Percentiles rank a stretch among this genome's conserved stretches.
These are phyloP conservation scores for Phrynocephalus forsythii DNA, from an alignment of 2,797 vertebrate species.

Conservation along the genomic window DNA sequence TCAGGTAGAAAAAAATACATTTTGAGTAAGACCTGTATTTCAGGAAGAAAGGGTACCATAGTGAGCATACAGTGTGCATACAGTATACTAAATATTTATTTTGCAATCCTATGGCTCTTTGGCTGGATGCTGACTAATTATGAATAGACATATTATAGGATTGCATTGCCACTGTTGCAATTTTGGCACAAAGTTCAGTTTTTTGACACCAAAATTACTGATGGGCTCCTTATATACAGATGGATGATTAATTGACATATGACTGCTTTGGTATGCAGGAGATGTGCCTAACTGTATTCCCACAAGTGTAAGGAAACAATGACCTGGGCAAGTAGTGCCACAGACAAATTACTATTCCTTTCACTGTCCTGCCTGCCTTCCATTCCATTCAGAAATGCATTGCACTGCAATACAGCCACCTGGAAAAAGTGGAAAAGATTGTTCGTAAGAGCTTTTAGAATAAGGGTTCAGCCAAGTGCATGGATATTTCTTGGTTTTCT, in stretches of 20 bases:
- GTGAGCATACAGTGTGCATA: neutral
- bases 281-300: conserved; percentile 54
- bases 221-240: conserved; percentile 20
- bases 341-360: conserved; percentile 65
- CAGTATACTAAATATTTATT: neutral
- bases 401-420: conserved; percentile 55
- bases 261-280: conserved; percentile 48
- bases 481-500: conserved; percentile 41
- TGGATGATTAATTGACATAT: conserved; percentile 34
- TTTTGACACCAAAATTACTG: conserved; percentile 49
- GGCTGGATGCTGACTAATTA: neutral
- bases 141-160: neutral
- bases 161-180: neutral
- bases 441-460: conserved; percentile 52
- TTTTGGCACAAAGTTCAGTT: conserved; percentile 42
- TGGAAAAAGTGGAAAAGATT: conserved; percentile 25
- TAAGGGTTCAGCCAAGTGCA: neutral
- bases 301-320: conserved; percentile 59
- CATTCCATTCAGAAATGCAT: conserved; percentile 53
- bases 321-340: conserved; percentile 25
- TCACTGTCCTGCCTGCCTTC: conserved; percentile 51
- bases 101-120: neutral
- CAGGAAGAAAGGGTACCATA: too few species aligned
- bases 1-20: neutral
- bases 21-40: neutral